Percentiles rank a stretch among this genome's conserved stretches.
phyloP scores from a whole-genome alignment of 1,140 invertebrate genomes.

The Whitmania pigra region DNA sequence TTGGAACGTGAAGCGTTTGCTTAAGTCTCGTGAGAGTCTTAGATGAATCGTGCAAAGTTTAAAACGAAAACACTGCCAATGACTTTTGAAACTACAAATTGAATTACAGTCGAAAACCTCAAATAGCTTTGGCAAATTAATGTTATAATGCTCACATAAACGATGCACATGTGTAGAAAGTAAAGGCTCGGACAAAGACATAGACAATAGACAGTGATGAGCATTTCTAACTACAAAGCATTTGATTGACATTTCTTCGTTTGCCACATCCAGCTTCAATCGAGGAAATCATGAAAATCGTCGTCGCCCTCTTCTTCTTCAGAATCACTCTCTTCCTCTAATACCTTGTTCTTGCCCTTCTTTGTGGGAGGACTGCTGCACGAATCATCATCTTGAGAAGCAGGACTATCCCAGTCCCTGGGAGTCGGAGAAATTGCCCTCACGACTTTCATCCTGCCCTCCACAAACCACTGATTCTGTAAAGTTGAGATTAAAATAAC shows the following conservation, averaged over 20 bases:
- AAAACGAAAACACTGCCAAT: too few species aligned
- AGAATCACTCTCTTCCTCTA: constrained; percentile 10
- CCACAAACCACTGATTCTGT: constrained; percentile 24
- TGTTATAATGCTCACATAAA: too few species aligned
- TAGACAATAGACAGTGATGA: constrained; percentile 23
- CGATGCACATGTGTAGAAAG: too few species aligned
- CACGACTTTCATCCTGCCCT: constrained; percentile 22
- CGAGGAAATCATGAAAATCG: neutral
- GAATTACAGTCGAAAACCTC: too few species aligned
- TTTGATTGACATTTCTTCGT: neutral
- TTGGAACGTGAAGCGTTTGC: too few species aligned
- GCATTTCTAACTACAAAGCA: constrained; percentile 19
- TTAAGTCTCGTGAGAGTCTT: too few species aligned
- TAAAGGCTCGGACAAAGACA: constrained; percentile 20
- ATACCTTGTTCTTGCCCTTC: constrained; percentile 24
- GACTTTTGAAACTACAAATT: too few species aligned
- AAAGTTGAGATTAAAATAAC: neutral
- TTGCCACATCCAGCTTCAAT: neutral
- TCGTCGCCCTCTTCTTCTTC: neutral
- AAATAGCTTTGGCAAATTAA: too few species aligned
- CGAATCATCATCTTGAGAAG: constrained; percentile 12
- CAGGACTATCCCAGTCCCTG: neutral
- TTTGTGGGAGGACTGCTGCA: constrained; percentile 31
- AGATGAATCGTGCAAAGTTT: too few species aligned
- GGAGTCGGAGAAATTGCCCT: constrained; percentile 24